These are phyloP conservation scores for Scrobipalpa costella DNA, from an alignment of 2,888 invertebrate species.

Conservation along the genomic window DNA sequence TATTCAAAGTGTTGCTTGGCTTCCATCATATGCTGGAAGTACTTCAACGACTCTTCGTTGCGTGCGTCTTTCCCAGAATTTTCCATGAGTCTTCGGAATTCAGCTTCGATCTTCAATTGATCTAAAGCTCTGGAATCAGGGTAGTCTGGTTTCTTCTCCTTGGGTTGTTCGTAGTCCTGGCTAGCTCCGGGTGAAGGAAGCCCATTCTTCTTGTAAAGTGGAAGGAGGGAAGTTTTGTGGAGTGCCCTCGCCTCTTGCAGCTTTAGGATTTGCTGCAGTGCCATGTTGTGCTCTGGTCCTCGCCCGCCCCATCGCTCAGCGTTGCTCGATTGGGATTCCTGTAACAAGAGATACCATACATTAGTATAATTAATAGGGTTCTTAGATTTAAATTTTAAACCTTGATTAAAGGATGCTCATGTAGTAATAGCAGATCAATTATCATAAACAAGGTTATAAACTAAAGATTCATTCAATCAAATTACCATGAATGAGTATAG, in stretches of 20 bases:
- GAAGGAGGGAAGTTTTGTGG: conserved; percentile 79
- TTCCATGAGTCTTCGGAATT: conserved; percentile 80
- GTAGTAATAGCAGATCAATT: conserved; percentile 25
- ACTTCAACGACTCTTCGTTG: conserved; percentile 68
- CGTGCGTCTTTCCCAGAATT: conserved; percentile 75
- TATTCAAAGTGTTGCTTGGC: conserved; percentile 70
- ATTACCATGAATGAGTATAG: conserved; percentile 55
- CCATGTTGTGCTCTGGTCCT: conserved; percentile 94
- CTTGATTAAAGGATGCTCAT: conserved; percentile 14
- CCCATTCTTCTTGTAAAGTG: conserved; percentile 72
- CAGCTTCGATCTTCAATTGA: conserved; percentile 80
- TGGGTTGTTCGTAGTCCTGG: conserved; percentile 59
- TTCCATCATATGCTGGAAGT: conserved; percentile 74
- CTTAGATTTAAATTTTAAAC: not conserved
- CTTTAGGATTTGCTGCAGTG: conserved; percentile 94
- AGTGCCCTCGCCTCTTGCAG: conserved; percentile 92
- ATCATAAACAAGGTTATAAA: conserved; percentile 38
- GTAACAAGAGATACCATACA: conserved; percentile 62
- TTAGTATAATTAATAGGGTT: conserved; percentile 16
- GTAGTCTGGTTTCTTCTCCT: conserved; percentile 55
- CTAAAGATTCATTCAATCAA: conserved; percentile 49
- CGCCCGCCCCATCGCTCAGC: conserved; percentile 95
- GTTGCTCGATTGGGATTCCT: conserved; percentile 91
- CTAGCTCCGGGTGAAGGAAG: conserved; percentile 77
- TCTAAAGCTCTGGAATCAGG: conserved; percentile 69